Conservation (phyloP, 2,113 vertebrate species). For the Colius striatus region DNA sequence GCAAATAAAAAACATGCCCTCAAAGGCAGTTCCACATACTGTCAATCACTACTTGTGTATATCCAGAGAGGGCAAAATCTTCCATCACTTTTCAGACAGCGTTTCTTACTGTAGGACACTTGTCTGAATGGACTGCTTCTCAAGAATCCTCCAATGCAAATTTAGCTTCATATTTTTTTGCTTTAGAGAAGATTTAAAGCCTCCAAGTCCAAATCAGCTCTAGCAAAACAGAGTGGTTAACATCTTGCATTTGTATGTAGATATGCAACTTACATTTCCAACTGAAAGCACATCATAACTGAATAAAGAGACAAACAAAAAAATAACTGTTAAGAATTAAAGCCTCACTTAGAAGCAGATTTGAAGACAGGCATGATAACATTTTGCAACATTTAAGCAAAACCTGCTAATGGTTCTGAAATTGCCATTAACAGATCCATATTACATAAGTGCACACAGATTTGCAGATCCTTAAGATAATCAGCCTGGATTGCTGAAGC, state of each 20-base stretch:
- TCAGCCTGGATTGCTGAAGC: constrained; percentile 16
- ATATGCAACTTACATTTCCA: not conserved
- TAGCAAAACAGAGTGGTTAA: not conserved
- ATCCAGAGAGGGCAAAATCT: not conserved
- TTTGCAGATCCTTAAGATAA: constrained; percentile 50
- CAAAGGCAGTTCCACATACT: not conserved
- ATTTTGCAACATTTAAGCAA: constrained; percentile 38
- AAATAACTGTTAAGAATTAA: not conserved
- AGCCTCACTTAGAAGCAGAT: not conserved
- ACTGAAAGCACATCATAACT: not conserved
- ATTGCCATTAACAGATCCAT: constrained; percentile 42
- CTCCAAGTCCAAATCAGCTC: not conserved
- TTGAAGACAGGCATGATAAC: not conserved
- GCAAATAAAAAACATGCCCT: not conserved
- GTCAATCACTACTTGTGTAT: not conserved
- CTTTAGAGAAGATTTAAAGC: not conserved
- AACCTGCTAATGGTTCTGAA: constrained; percentile 19
- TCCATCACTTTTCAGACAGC: not conserved
- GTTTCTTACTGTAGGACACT: not conserved
- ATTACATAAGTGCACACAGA: constrained; percentile 24
- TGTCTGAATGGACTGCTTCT: not conserved
- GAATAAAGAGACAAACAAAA: not conserved
- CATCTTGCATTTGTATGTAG: not conserved
- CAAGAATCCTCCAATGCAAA: not conserved
- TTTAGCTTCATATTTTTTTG: not conserved